Base-by-base conservation (phyloP, 1,140 invertebrate species). In the Tetramorium parvispinum region DNA sequence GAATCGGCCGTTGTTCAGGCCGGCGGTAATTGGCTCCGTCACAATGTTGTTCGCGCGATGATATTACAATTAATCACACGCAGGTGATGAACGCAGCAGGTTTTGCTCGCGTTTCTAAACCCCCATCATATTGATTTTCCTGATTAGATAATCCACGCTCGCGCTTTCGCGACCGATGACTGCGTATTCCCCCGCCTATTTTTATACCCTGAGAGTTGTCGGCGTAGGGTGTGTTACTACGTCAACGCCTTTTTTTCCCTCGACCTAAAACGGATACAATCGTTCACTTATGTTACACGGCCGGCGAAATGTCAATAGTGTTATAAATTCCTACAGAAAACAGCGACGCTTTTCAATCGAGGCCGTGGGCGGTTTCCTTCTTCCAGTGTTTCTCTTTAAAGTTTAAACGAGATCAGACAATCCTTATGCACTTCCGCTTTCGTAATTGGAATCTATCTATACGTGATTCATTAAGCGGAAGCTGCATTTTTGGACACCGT, bases 121-220 rank as follows among this genome's bases (percentile, higher is more conserved):
- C 7, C 40, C 7, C n/a, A 32, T 40, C 6, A 18, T 68, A 16
- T 68, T 21, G n/a, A 63, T 46, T n/a, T 21, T 27, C 18, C 16
- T 16, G 24, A 63, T 78, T 78, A 78, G 24, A 21, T 78, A 61
- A 78, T 77, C 8, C 37, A 18, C 21, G 18, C 32, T n/a, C 59
- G 10, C 37, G 18, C 32, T n/a, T 61, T 40, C n/a, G 32, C 49
- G 27, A 75, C 18, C 49, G 73, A 40, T 40, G n/a, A 78, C 49
- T 55, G 40, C 75, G 24, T 59, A 10, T 43, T 16, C 10, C 10
- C 13, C 18, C 18, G 4, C 43, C 59, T 78, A 78, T 78, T 78
- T 78, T 78, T 49, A 65, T n/a, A 75, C 40, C 11, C 18, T 21
- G 70, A 8, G 43, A 65, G 18, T 43, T 46, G 46, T 46, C 6